These are phyloP conservation scores for Patella caerulea DNA, from an alignment of 2,888 invertebrate species.

Conservation along the genomic window DNA sequence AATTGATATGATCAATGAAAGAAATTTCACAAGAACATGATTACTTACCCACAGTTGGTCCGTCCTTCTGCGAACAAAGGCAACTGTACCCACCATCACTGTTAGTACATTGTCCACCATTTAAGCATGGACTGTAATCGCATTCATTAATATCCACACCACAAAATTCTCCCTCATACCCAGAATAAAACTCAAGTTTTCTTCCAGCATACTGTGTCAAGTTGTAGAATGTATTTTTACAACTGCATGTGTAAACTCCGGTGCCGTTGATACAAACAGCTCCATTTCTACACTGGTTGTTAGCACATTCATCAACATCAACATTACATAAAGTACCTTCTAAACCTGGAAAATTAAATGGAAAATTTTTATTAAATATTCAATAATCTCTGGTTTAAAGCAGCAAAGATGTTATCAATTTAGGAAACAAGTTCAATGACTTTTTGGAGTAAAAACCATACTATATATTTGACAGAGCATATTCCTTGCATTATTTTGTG, in stretches of 20 bases:
- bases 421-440: too few relatives aligned
- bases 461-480: too few relatives aligned
- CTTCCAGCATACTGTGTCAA: slow-evolving; percentile 20
- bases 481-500: too few relatives aligned
- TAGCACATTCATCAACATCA: slow-evolving; percentile 51
- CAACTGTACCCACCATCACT: slow-evolving; percentile 43
- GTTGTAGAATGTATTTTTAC: slow-evolving; percentile 23
- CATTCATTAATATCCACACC: slow-evolving; percentile 46
- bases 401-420: too few relatives aligned
- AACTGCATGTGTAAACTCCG: slow-evolving; percentile 28
- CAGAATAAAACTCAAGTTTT: slow-evolving; percentile 29
- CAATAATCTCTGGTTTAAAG: too few relatives aligned
- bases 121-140: slow-evolving; percentile 40
- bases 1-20: too few relatives aligned
- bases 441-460: too few relatives aligned
- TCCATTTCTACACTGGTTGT: slow-evolving; percentile 46
- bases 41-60: too few relatives aligned
- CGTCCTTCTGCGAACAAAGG: slow-evolving; percentile 37
- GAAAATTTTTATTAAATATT: too few relatives aligned
- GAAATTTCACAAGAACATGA: too few relatives aligned
- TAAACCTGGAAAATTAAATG: slow-evolving; percentile 45
- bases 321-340: slow-evolving; percentile 58
- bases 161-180: slow-evolving; percentile 55
- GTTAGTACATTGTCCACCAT: slow-evolving; percentile 48
- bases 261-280: slow-evolving; percentile 28